These are phyloP conservation scores for Regulus satrapa DNA, from an alignment of 2,113 vertebrate species.

Conservation along the genomic window DNA sequence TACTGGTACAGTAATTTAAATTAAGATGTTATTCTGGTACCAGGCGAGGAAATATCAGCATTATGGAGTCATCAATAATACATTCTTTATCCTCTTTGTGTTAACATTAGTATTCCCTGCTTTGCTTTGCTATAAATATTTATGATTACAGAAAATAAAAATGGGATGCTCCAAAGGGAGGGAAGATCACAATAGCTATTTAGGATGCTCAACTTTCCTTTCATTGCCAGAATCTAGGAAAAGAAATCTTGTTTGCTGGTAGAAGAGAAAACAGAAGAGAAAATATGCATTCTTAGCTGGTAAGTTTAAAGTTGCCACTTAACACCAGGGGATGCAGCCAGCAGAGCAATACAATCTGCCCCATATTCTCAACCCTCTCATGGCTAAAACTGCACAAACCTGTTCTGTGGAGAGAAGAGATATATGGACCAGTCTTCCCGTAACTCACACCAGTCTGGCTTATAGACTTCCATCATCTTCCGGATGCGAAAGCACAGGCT, in stretches of 20 bases:
- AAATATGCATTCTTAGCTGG: background rate
- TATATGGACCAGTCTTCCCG: slow-evolving; percentile 94
- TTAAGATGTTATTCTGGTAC: background rate
- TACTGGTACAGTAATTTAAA: background rate
- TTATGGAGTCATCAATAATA: background rate
- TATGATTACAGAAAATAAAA: slow-evolving; percentile 45
- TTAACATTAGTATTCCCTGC: slow-evolving; percentile 15
- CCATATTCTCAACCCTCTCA: background rate
- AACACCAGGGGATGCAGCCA: background rate
- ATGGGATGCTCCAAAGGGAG: background rate
- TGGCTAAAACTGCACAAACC: slow-evolving; percentile 66
- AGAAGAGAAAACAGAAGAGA: background rate
- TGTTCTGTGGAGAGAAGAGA: slow-evolving; percentile 94
- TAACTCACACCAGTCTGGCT: slow-evolving; percentile 92
- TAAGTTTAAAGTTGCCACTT: background rate
- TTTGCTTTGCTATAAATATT: slow-evolving; percentile 38
- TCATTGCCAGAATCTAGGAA: background rate
- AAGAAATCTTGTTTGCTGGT: background rate
- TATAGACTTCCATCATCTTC: slow-evolving; percentile 97
- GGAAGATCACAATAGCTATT: background rate
- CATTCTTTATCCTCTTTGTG: background rate
- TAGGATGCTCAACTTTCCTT: background rate
- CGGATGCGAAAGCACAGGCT: slow-evolving; percentile 90
- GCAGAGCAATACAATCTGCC: background rate
- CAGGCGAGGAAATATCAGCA: background rate